Percentiles rank a stretch among this genome's conserved stretches.
These are phyloP conservation scores for Brachynemurus nebulosus DNA, from an alignment of 2,888 invertebrate species.

Conservation along the genomic window DNA sequence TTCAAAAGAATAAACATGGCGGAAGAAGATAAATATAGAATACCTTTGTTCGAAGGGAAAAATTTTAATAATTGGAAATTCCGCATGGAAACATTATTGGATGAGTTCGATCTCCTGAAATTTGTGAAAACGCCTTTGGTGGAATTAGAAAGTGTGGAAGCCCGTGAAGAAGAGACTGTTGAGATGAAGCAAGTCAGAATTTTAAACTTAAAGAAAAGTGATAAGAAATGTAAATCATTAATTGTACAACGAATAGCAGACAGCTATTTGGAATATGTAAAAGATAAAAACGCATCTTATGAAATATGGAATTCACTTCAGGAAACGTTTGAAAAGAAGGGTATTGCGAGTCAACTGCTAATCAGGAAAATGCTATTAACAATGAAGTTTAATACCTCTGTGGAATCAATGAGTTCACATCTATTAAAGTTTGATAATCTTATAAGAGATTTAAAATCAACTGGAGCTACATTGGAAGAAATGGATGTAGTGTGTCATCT, in stretches of 20 bases:
- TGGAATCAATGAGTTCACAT: not conserved
- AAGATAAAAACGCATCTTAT: too few relatives aligned
- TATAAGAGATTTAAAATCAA: constrained; percentile 16
- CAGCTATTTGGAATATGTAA: not conserved
- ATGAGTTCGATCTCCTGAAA: not conserved
- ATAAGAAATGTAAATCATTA: too few relatives aligned
- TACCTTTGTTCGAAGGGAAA: too few relatives aligned
- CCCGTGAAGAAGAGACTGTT: too few relatives aligned
- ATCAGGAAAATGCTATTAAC: not conserved
- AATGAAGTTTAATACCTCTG: not conserved
- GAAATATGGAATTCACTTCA: not conserved
- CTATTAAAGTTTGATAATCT: constrained; percentile 14
- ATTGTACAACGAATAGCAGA: not conserved
- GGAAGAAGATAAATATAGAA: too few relatives aligned
- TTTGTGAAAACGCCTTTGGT: not conserved
- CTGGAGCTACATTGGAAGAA: constrained; percentile 16
- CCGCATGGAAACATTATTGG: not conserved
- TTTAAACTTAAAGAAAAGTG: too few relatives aligned
- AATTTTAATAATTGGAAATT: too few relatives aligned
- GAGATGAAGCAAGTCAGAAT: too few relatives aligned
- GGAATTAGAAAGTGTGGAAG: too few relatives aligned
- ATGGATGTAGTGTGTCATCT: constrained; percentile 16
- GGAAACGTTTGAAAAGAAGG: not conserved
- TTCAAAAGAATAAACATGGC: too few relatives aligned
- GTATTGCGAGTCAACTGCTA: not conserved